These are phyloP conservation scores for Electrona antarctica DNA, from an alignment of 2,113 vertebrate genomes.

Conservation along the genomic window DNA sequence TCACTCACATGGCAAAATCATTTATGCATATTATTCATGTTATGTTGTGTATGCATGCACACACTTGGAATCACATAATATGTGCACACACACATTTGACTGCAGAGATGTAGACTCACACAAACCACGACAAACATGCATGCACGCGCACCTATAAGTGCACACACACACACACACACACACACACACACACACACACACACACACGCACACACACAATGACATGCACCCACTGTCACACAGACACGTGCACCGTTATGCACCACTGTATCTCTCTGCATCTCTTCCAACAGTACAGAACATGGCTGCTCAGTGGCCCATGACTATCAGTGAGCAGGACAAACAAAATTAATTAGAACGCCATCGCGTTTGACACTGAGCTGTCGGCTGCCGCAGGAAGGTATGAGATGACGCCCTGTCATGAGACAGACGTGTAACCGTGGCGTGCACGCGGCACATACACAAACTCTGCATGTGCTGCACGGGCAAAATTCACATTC, in stretches of 20 bases:
- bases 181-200: conserved; percentile 31
- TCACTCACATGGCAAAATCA: too few relatives aligned
- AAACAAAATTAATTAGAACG: conserved; percentile 85
- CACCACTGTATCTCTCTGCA: conserved; percentile 42
- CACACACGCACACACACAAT: conserved; percentile 24
- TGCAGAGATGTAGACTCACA: too few relatives aligned
- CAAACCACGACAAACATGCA: neutral
- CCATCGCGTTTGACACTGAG: conserved; percentile 77
- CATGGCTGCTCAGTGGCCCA: conserved; percentile 65
- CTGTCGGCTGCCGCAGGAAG: conserved; percentile 78
- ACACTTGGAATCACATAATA: too few relatives aligned
- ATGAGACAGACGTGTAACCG: conserved; percentile 17
- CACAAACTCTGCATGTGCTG: conserved; percentile 26
- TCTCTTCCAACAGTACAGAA: conserved; percentile 60
- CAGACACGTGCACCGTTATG: conserved; percentile 8
- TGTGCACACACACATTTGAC: too few relatives aligned
- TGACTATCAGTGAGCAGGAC: conserved; percentile 80
- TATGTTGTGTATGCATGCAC: too few relatives aligned
- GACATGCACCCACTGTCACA: conserved; percentile 10
- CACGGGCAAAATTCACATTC: conserved; percentile 21
- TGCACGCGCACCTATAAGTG: conserved; percentile 6
- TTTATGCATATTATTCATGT: too few relatives aligned
- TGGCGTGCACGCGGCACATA: conserved; percentile 42
- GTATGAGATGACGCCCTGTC: conserved; percentile 71
- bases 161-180: conserved; percentile 25